Percentiles rank a stretch among this genome's conserved stretches.
Evolutionary conservation across 1,140 invertebrate species (phyloP).

Genomic region (Dreissena polymorpha): DNA sequence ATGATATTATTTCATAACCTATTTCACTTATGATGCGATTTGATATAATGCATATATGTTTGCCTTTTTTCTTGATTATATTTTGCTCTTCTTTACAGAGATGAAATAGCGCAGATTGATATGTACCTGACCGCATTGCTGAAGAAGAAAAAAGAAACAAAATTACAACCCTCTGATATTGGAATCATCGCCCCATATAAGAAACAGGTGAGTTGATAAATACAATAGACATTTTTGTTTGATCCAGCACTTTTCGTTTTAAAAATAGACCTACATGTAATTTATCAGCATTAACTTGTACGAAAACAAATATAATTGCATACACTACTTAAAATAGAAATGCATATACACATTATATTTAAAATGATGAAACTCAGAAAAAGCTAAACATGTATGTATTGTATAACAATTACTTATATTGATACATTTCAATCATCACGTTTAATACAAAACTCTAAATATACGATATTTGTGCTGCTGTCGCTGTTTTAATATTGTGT

Average conservation of each 20-base stretch:
- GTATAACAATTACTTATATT: no score
- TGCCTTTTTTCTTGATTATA: no score
- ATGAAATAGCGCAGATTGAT: slow-evolving; percentile 33
- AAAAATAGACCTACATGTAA: not conserved
- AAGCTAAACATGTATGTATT: not conserved
- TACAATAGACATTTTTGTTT: not conserved
- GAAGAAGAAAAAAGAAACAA: slow-evolving; percentile 58
- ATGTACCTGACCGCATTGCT: slow-evolving; percentile 57
- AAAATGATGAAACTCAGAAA: not conserved
- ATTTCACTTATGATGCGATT: no score
- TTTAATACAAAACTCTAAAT: not conserved
- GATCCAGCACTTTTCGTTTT: not conserved
- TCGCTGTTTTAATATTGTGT: not conserved
- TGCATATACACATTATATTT: not conserved
- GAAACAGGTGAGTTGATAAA: slow-evolving; percentile 86
- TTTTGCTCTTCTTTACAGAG: not conserved
- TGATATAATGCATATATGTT: no score
- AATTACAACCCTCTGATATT: slow-evolving; percentile 86
- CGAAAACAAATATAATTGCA: not conserved
- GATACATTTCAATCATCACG: no score
- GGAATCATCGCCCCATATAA: slow-evolving; percentile 96
- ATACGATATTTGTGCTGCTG: not conserved
- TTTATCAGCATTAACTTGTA: not conserved
- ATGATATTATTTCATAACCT: no score
- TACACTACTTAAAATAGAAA: not conserved